A percentile compares a stretch with the other conserved stretches of the same genome.
Evolutionary conservation across 2,113 vertebrate species (phyloP).

Genomic region (Phalacrocorax aristotelis): DNA sequence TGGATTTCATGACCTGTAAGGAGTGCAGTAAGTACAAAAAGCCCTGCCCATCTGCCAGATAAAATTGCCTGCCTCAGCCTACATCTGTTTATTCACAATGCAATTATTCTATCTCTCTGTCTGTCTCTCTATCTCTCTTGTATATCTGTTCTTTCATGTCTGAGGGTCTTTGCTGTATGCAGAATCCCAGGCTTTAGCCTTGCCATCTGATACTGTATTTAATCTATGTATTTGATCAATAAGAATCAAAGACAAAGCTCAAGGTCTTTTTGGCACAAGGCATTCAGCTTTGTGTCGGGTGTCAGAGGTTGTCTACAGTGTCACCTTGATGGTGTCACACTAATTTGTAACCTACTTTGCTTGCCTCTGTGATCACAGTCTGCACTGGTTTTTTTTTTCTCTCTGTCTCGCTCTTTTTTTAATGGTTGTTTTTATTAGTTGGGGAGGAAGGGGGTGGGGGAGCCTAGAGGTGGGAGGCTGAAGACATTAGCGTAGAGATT

Average conservation of each 20-base stretch:
- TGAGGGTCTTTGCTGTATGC: neutral
- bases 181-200: constrained; percentile 54
- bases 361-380: constrained; percentile 8
- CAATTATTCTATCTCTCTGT: neutral
- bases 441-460: neutral
- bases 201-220: constrained; percentile 66
- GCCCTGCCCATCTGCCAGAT: neutral
- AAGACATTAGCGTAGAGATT: neutral
- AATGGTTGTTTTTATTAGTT: constrained; percentile 31
- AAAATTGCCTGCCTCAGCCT: neutral
- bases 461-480: neutral
- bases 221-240: constrained; percentile 70
- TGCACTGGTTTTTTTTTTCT: neutral
- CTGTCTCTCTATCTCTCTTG: constrained; percentile 24
- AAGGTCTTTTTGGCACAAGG: constrained; percentile 68
- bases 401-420: neutral
- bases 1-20: constrained; percentile 52
- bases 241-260: constrained; percentile 69
- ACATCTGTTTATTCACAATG: constrained; percentile 37
- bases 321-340: constrained; percentile 53
- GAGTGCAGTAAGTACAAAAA: constrained; percentile 10
- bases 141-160: constrained; percentile 56
- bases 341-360: constrained; percentile 23
- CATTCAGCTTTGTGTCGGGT: constrained; percentile 12
- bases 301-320: constrained; percentile 60